Percentiles rank a stretch among this genome's conserved stretches.
These are phyloP conservation scores for Prionailurus bengalensis DNA, from an alignment of 2,113 vertebrate genomes.

Conservation along the genomic window DNA sequence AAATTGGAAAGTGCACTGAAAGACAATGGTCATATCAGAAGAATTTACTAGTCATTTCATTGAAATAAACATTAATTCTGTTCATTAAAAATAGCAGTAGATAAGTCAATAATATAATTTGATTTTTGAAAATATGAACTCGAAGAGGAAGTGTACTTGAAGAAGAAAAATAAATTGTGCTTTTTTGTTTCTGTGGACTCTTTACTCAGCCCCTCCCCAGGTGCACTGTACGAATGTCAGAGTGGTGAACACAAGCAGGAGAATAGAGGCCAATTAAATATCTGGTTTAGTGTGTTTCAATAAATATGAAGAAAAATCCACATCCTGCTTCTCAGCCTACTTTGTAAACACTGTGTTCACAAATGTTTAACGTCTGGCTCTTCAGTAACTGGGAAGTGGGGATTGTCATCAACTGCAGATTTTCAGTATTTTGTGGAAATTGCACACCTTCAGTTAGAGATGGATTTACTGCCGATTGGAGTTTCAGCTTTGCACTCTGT, in stretches of 20 bases:
- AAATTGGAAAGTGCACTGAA: not conserved
- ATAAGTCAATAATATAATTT: not conserved
- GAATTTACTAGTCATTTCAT: not conserved
- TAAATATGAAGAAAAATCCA: not conserved
- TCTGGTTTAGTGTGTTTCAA: not conserved
- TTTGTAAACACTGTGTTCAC: not conserved
- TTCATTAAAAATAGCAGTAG: not conserved
- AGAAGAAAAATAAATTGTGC: not conserved
- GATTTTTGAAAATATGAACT: not conserved
- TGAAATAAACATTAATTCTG: not conserved
- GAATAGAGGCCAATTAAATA: not conserved
- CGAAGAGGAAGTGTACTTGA: not conserved
- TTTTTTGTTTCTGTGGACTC: not conserved
- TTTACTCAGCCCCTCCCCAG: not conserved
- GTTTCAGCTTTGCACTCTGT: not conserved
- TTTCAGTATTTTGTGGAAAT: not conserved
- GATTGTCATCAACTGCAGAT: not conserved
- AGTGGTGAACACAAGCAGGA: not conserved
- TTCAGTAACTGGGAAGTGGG: not conserved
- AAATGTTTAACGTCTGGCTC: not conserved
- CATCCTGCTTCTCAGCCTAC: not conserved
- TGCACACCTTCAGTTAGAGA: not conserved
- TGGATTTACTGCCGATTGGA: not conserved
- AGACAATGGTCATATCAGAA: not conserved
- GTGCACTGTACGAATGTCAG: not conserved